Conservation (phyloP, 1,140 invertebrate genomes). For the Zaprionus davidi region DNA sequence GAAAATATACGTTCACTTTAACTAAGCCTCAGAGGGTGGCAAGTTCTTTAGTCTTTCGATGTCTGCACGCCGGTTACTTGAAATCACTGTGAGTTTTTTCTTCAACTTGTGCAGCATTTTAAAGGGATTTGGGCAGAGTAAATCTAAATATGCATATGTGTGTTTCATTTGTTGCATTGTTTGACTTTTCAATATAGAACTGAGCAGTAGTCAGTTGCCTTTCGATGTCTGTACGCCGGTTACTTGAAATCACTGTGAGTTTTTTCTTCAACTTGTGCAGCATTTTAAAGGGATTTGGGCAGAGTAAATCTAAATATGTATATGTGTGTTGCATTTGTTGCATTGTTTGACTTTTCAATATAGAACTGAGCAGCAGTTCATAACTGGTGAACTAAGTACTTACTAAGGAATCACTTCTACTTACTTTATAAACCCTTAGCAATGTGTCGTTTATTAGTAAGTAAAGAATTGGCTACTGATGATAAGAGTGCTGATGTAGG, state of each 20-base stretch:
- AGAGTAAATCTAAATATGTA: not conserved
- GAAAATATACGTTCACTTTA: not conserved
- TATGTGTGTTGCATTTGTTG: not conserved
- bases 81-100: not conserved
- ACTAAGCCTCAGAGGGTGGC: not conserved
- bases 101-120: not conserved
- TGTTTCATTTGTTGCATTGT: not conserved
- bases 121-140: not conserved
- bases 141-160: not conserved
- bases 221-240: not conserved
- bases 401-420: too few species aligned
- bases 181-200: too few species aligned
- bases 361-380: too few species aligned
- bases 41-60: not conserved
- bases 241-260: not conserved
- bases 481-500: too few species aligned
- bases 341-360: too few species aligned
- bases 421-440: too few species aligned
- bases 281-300: not conserved
- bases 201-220: not conserved
- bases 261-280: not conserved
- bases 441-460: too few species aligned
- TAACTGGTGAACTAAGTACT: too few species aligned
- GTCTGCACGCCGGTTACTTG: conserved; percentile 1
- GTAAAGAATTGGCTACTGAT: too few species aligned